A percentile compares a stretch with the other conserved stretches of the same genome.
Evolutionary conservation across 2,797 vertebrate species (phyloP).

Genomic region (Pseudocheirus occidentalis): DNA sequence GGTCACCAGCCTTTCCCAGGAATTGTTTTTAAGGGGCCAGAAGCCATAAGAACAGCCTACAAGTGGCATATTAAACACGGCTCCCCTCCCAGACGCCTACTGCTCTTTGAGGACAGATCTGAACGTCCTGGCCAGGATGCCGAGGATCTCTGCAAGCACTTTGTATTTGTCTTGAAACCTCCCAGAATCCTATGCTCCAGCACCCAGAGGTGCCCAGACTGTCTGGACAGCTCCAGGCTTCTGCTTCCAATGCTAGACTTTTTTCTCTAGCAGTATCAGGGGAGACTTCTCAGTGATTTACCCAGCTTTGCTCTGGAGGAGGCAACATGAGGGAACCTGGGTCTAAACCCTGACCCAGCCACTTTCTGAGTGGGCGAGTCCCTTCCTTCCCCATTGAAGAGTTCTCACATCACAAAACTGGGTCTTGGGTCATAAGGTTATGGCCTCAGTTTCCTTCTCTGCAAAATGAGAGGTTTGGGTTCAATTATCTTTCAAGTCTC

Average conservation of each 20-base stretch:
- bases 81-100: not conserved
- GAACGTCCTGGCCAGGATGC: not conserved
- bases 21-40: not conserved
- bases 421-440: no score
- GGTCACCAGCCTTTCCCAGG: not conserved
- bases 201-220: not conserved
- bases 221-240: not conserved
- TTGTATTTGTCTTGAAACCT: not conserved
- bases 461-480: not conserved
- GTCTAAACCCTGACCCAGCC: not conserved
- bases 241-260: not conserved
- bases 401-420: no score
- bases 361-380: not conserved
- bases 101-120: not conserved
- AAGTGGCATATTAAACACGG: not conserved
- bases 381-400: not conserved
- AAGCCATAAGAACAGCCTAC: not conserved
- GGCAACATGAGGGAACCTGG: not conserved
- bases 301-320: not conserved
- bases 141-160: not conserved
- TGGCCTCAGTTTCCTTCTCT: not conserved
- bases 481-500: not conserved
- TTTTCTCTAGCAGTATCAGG: not conserved
- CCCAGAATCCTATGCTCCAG: not conserved
- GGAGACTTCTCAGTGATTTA: not conserved